Conservation (phyloP, 1,140 invertebrate genomes). For the Campoletis sonorensis region DNA sequence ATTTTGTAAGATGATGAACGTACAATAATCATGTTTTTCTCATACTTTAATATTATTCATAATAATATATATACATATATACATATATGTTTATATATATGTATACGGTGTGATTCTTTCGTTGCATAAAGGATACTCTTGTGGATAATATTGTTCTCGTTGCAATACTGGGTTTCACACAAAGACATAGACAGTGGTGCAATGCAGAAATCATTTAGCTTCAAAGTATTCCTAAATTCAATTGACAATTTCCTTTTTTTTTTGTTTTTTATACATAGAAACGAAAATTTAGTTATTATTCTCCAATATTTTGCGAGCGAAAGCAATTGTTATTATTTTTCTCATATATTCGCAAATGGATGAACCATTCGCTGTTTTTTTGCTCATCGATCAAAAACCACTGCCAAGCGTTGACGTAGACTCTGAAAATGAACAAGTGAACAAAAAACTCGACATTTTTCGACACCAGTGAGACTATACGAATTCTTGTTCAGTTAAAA, state of each 20-base stretch:
- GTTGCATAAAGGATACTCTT: constrained; percentile 57
- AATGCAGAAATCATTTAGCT: constrained; percentile 60
- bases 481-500: constrained; percentile 21
- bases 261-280: constrained; percentile 12
- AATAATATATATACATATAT: constrained; percentile 42
- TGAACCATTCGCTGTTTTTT: not conserved
- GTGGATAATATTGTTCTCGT: constrained; percentile 44
- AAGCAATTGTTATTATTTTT: constrained; percentile 9
- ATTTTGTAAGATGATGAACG: constrained; percentile 60
- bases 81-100: constrained; percentile 50
- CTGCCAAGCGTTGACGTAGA: constrained; percentile 8
- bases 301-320: not conserved
- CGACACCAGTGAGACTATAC: constrained; percentile 26
- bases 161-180: constrained; percentile 60
- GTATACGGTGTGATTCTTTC: constrained; percentile 57
- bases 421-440: not conserved
- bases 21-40: constrained; percentile 66
- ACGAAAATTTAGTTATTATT: not conserved
- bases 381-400: not conserved
- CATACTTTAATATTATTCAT: constrained; percentile 61
- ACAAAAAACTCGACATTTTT: not conserved
- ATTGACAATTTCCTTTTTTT: not conserved
- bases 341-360: not conserved
- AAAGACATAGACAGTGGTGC: constrained; percentile 50
- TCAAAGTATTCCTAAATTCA: constrained; percentile 52